These are phyloP conservation scores for Corapipo altera DNA, from an alignment of 2,113 vertebrate genomes.

Conservation along the genomic window DNA sequence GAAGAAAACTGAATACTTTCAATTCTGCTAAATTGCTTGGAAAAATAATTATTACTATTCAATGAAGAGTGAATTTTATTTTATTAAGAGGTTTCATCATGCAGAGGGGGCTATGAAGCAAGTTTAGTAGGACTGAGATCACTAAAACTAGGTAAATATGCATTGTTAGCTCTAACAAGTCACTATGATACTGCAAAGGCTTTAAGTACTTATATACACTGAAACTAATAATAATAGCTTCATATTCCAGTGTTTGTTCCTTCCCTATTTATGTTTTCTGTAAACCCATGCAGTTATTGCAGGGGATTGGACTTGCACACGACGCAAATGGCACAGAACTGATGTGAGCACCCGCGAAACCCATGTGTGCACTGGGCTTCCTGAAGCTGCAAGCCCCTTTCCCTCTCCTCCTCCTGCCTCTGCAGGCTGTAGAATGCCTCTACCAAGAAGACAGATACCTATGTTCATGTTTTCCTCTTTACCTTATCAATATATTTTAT, in stretches of 20 bases:
- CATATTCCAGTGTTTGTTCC: neutral
- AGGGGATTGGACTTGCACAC: neutral
- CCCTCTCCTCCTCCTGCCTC: neutral
- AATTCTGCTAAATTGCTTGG: neutral
- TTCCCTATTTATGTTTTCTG: neutral
- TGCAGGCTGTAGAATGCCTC: neutral
- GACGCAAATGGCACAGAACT: neutral
- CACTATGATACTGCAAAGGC: neutral
- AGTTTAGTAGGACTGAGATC: neutral
- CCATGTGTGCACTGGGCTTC: neutral
- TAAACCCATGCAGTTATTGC: neutral
- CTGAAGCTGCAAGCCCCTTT: neutral
- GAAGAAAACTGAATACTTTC: neutral
- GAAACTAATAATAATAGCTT: neutral
- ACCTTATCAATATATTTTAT: neutral
- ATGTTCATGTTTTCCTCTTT: neutral
- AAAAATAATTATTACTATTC: conserved; percentile 12
- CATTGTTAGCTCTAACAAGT: neutral
- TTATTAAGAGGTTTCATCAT: neutral
- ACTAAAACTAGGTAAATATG: neutral
- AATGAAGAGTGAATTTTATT: neutral
- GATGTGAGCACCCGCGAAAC: neutral
- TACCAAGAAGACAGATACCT: neutral
- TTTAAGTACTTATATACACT: neutral
- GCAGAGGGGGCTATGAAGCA: neutral